A percentile compares a stretch with the other conserved stretches of the same genome.
Conservation (phyloP, 2,888 invertebrate genomes). For the Ceriagrion tenellum region DNA sequence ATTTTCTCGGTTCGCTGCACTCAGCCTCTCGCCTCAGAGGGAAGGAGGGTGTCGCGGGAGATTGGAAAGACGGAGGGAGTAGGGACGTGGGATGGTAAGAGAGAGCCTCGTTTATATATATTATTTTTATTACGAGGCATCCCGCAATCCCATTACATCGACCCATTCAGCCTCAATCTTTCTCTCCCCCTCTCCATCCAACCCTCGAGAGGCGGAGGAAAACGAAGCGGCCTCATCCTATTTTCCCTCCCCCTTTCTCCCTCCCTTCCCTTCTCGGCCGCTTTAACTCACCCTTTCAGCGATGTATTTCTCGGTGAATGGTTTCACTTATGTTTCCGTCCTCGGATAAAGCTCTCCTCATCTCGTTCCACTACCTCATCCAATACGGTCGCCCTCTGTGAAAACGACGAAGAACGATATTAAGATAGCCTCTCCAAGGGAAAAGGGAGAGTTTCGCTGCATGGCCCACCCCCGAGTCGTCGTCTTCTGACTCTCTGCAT, state of each 20-base stretch:
- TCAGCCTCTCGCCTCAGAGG: background rate
- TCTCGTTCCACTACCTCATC: background rate
- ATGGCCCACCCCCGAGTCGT: too few species aligned
- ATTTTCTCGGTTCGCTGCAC: background rate
- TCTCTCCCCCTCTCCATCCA: background rate
- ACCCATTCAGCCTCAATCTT: background rate
- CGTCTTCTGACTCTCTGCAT: too few species aligned
- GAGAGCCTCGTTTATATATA: background rate
- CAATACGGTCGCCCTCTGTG: background rate
- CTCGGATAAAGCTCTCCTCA: background rate
- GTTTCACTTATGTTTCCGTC: background rate
- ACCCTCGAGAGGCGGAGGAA: background rate
- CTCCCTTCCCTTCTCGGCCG: too few species aligned
- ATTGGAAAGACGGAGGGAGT: background rate
- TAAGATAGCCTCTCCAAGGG: background rate
- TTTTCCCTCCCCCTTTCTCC: background rate
- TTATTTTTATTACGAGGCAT: background rate
- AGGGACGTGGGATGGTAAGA: too few species aligned
- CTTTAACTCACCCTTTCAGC: background rate
- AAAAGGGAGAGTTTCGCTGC: background rate
- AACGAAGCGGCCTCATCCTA: background rate
- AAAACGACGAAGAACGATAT: background rate
- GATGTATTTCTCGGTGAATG: background rate
- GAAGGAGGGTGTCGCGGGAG: background rate
- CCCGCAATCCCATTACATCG: background rate